These are phyloP conservation scores for Typhlichthys subterraneus DNA, from an alignment of 2,797 vertebrate species.

Conservation along the genomic window DNA sequence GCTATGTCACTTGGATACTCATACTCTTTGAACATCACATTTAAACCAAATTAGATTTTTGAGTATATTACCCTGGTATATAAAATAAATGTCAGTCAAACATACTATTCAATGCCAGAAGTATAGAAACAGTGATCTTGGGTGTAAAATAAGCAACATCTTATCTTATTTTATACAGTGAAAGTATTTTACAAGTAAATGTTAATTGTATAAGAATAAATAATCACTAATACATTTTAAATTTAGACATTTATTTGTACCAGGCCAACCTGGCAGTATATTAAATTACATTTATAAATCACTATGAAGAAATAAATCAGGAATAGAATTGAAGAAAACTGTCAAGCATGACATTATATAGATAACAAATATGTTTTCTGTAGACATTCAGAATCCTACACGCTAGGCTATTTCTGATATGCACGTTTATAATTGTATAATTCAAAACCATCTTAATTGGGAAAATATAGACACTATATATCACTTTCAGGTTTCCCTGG, in stretches of 20 bases:
- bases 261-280: slow-evolving; percentile 5
- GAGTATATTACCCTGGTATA: no score
- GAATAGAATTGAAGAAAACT: slow-evolving; percentile 40
- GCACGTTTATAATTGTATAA: no score
- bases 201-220: slow-evolving; percentile 32
- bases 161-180: slow-evolving; percentile 37
- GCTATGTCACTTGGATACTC: slow-evolving; percentile 11
- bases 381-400: no score
- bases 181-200: slow-evolving; percentile 54
- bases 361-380: slow-evolving; percentile 26
- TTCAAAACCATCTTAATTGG: no score
- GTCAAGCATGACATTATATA: slow-evolving; percentile 15
- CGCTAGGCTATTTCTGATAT: no score
- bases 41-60: no score
- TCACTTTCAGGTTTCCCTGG: slow-evolving; percentile 29
- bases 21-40: no score
- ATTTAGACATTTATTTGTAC: slow-evolving; percentile 37
- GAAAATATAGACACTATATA: no score
- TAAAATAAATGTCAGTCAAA: no score
- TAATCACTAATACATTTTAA: slow-evolving; percentile 23
- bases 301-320: slow-evolving; percentile 10
- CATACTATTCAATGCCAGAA: background rate
- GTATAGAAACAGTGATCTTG: slow-evolving; percentile 25
- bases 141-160: slow-evolving; percentile 7
- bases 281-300: no score